Base-by-base conservation (phyloP, 1,140 invertebrate species). In the Musca vetustissima region DNA sequence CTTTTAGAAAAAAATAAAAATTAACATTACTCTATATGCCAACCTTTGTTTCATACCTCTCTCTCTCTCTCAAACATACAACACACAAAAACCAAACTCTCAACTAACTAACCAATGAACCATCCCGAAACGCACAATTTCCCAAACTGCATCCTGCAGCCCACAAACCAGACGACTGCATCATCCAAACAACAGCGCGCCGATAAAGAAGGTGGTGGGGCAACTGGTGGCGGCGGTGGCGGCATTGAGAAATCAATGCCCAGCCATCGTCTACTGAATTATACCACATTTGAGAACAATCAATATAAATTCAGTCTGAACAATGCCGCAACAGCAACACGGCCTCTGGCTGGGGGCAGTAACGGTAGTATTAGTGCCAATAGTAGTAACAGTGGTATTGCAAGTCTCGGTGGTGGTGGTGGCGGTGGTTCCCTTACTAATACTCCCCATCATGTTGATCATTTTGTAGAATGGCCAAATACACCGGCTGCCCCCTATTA, bases 251-350 rank as follows among this genome's bases (percentile, higher is more conserved):
- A 61, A 61, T 36, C 32, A 43, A 61, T 36, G 69, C 70, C 77
- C 36, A 61, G 76, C 68, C 76, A 80, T 69, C 77, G 79, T 72
- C 77, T 82, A 32, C 50, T 70, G 69, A 80, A 77, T 72, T 82
- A 82, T 73, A 82, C 81, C 25, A 79, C 79, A 67, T 82, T 81
- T 66, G 77, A 81, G 73, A 82, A 82, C 65, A 82, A 82, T 73
- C 81, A 82, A 70, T 82, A 82, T 73, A 82, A 82, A 72, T 82
- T 82, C 71, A 82, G 81, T 59, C 55, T 82, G 73, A 82, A 82
- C 69, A 80, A 82, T 61, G 57, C n/a, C n/a, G n/a, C n/a, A n/a
- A n/a, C n/a, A n/a, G n/a, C 55, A 28, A 59, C 53, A 25, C 28
- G 17, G 17, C 2, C 32, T 19, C 55, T 21, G 69, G 72, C 24